Base-by-base conservation (phyloP, 1,140 invertebrate species). In the Phymorhynchus buccinoides region DNA sequence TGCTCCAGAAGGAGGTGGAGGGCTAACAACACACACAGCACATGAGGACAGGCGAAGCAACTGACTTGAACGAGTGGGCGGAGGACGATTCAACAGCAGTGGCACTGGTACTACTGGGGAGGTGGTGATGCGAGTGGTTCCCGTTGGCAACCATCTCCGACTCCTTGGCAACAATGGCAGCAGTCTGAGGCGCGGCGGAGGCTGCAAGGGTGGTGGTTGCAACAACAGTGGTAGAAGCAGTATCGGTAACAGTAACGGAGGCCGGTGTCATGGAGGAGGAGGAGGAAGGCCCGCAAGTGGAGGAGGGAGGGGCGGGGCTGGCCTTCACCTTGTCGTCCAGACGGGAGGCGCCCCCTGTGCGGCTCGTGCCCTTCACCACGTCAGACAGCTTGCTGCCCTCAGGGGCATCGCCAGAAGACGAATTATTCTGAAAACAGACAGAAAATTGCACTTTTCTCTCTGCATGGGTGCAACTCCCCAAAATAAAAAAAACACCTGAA, bases 341-440 rank as follows among this genome's bases (percentile, higher is more conserved):
- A n/a, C 62, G 81, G 1, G 81, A 44, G 37, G 27, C 6, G 22
- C 86, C 78, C 44, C 91, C 92, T n/a, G n/a, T n/a, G 87, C 96
- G 96, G 35, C 95, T 95, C 48, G 95, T 96, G 85, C 96, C 96
- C 91, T 96, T 96, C 35, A 97, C 96, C 48, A 97, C 96, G 92
- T 97, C 96, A 4, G 96, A 95, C 87, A 97, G 93, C 90, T 96
- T 91, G 66, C 66, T 83, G 86, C 89, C 93, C 86, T 93, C 92
- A 89, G 91, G 91, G 32, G 90, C 88, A 44, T 93, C 93, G 86
- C 86, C 89, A 41, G 90, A 87, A 78, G 91, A 82, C 22, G 89
- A 86, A 82, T 91, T 91, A 87, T 88, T 91, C 91, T 92, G 87
- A 41, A 88, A n/a, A n/a, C n/a, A n/a, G n/a, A n/a, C n/a, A n/a